Evolutionary conservation across 2,888 invertebrate species (phyloP).

Genomic region (Lasioglossum pauxillum): DNA sequence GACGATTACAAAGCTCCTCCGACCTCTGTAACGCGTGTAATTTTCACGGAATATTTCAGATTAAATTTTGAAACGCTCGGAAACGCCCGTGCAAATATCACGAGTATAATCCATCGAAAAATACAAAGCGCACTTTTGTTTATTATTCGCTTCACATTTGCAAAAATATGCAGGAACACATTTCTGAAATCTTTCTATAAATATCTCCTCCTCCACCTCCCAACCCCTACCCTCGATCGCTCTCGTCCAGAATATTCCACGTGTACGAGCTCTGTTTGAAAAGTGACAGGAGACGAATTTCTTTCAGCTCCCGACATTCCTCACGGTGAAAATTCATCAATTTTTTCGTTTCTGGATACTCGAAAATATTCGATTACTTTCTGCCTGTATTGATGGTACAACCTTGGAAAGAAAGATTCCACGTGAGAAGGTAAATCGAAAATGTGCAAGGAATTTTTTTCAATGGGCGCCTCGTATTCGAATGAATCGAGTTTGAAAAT

Average conservation of each 20-base stretch:
- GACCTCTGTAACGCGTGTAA: constrained; percentile 62
- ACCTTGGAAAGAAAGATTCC: too few species aligned
- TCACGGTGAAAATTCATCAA: too few species aligned
- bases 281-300: not conserved
- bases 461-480: too few species aligned
- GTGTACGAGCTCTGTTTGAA: not conserved
- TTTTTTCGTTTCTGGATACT: too few species aligned
- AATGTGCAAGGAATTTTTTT: too few species aligned
- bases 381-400: too few species aligned
- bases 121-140: constrained; percentile 43
- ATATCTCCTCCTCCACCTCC: not conserved
- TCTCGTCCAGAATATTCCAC: not conserved
- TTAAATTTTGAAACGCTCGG: constrained; percentile 55
- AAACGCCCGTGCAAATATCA: constrained; percentile 53
- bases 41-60: constrained; percentile 66
- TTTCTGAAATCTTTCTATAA: constrained; percentile 10
- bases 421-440: too few species aligned
- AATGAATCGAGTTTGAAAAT: too few species aligned
- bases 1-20: constrained; percentile 63
- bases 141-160: constrained; percentile 19
- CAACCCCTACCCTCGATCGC: not conserved
- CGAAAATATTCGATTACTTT: too few species aligned
- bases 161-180: constrained; percentile 28
- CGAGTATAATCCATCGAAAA: constrained; percentile 50
- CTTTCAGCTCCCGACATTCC: not conserved